Evolutionary conservation across 1,140 invertebrate species (phyloP).

Genomic region (Drosophila sturtevanti): DNA sequence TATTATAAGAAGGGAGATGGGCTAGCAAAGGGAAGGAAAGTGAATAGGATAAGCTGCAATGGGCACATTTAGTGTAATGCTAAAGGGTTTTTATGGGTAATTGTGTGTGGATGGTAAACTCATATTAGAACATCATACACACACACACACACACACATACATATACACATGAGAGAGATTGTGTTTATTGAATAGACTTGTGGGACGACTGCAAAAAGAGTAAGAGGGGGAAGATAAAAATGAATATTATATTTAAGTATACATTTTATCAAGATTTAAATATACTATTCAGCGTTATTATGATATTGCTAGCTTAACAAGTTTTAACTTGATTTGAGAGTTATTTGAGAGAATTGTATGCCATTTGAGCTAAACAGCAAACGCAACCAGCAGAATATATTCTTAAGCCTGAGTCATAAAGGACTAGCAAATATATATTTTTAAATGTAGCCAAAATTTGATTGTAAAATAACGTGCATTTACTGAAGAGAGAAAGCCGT

Average conservation of each 20-base stretch:
- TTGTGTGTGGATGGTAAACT: conserved; percentile 55
- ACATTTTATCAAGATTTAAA: conserved; percentile 43
- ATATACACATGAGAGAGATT: conserved; percentile 28
- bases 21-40: background rate
- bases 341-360: background rate
- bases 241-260: conserved; percentile 30
- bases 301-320: conserved; percentile 18
- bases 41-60: conserved; percentile 63
- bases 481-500: too few relatives aligned
- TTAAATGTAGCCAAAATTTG: too few relatives aligned
- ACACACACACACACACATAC: conserved; percentile 13
- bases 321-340: conserved; percentile 15
- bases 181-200: conserved; percentile 47
- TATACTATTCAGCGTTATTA: conserved; percentile 14
- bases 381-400: too few relatives aligned
- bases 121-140: conserved; percentile 24
- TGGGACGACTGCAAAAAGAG: background rate
- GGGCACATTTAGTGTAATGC: conserved; percentile 58
- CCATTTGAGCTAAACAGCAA: background rate
- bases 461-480: too few relatives aligned
- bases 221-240: background rate
- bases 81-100: conserved; percentile 74
- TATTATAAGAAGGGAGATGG: background rate
- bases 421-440: too few relatives aligned
- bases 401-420: too few relatives aligned